Evolutionary conservation across 2,888 invertebrate species (phyloP), one percentile per base, ranked within the genome.

Genomic region (Ophioninae sp.): DNA sequence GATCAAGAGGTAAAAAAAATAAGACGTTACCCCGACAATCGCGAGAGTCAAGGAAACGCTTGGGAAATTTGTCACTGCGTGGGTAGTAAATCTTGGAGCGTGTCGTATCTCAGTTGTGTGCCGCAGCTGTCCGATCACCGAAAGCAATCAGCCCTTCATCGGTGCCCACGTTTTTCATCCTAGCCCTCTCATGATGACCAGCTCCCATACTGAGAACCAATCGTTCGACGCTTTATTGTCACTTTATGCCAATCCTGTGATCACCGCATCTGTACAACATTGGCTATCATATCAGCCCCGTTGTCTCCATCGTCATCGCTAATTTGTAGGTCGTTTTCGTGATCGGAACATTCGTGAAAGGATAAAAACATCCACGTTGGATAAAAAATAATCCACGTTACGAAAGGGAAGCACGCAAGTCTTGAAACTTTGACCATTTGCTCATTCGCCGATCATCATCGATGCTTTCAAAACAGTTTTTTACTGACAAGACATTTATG

Each of bases 81-180:
- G 41, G 41, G n/a, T 51, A 51, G 37, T 64, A 39, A 23, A 13
- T 13, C 72, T 41, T 30, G 8, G 61, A 22, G 22, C 41, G 41
- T 72, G 17, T 61, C 72, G 41, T n/a, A 51, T 74, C 74, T 20
- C 51, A n/a, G 20, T 63, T 64, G 73, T 56, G 77, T 80, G 86
- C 68, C 82, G 39, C 86, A 87, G 88, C 84, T 88, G 88, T 76
- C 58, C 83, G 73, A 81, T 84, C 75, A 72, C 81, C 85, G 68
- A 85, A 87, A 86, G 84, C 87, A 87, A 88, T 88, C 88, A 87
- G 74, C 72, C 72, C 78, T 75, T 78, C 75, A 76, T 81, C 69
- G 74, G 73, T 79, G 82, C 56, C 30, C 68, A 64, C 77, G 82
- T 86, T 87, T 86, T 87, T 87, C 85, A 86, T 83, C 75, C 80